Conservation (phyloP, 2,888 invertebrate genomes). For the Falcaria lacertinaria region DNA sequence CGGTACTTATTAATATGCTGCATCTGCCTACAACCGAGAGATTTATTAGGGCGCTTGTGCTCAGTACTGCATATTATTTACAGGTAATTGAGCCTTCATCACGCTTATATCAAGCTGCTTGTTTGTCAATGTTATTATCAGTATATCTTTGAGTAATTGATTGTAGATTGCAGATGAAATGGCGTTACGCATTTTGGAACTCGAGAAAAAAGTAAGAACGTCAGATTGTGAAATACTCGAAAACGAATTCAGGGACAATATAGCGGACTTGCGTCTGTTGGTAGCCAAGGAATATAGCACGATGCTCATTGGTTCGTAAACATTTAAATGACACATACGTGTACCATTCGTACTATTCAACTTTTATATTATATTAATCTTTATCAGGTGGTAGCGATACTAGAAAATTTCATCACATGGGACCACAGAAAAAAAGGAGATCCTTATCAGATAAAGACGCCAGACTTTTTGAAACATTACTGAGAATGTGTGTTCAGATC, state of each 20-base stretch:
- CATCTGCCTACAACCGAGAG: slow-evolving; percentile 80
- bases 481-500: slow-evolving; percentile 79
- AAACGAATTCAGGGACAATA: slow-evolving; percentile 70
- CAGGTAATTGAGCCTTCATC: slow-evolving; percentile 67
- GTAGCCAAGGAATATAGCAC: slow-evolving; percentile 81
- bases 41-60: slow-evolving; percentile 81
- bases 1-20: slow-evolving; percentile 81
- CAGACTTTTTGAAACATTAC: slow-evolving; percentile 78
- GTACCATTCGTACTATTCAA: too few species aligned
- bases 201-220: slow-evolving; percentile 74
- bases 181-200: slow-evolving; percentile 68
- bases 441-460: slow-evolving; percentile 83
- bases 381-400: slow-evolving; percentile 66
- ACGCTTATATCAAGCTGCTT: too few species aligned
- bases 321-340: neutral
- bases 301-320: slow-evolving; percentile 73
- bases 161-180: slow-evolving; percentile 78
- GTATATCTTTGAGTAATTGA: neutral
- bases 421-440: slow-evolving; percentile 70
- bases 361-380: neutral
- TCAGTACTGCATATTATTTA: slow-evolving; percentile 82
- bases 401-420: slow-evolving; percentile 81
- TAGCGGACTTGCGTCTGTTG: slow-evolving; percentile 79
- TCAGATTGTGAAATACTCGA: slow-evolving; percentile 70
- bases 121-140: too few species aligned